These are phyloP conservation scores for Drosophila mauritiana DNA, from an alignment of 1,140 invertebrate genomes.

Conservation along the genomic window DNA sequence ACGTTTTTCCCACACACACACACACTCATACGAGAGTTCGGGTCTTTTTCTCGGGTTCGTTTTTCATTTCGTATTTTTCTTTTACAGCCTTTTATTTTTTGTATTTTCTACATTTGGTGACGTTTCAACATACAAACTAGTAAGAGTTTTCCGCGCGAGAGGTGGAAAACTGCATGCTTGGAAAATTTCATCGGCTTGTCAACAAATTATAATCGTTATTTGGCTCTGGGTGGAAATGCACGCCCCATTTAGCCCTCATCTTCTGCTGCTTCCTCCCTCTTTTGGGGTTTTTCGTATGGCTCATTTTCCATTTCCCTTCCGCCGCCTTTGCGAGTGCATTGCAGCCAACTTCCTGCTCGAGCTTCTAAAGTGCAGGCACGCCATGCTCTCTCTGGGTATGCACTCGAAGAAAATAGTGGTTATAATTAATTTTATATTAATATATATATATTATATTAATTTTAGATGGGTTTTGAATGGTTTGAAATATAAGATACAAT, in stretches of 20 bases:
- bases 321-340: constrained; percentile 45
- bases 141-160: constrained; percentile 24
- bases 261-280: not conserved
- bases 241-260: constrained; percentile 30
- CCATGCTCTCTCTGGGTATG: constrained; percentile 13
- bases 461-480: no score
- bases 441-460: no score
- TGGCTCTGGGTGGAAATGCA: constrained; percentile 26
- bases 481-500: no score
- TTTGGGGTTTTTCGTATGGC: constrained; percentile 13
- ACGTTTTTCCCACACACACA: constrained; percentile 58
- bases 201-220: constrained; percentile 49
- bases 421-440: no score
- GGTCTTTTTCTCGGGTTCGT: constrained; percentile 39
- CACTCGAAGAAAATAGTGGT: constrained; percentile 7
- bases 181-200: constrained; percentile 24
- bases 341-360: constrained; percentile 59
- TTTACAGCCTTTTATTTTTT: constrained; percentile 3
- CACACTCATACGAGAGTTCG: constrained; percentile 13
- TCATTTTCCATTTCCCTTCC: constrained; percentile 27
- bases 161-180: constrained; percentile 20
- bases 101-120: constrained; percentile 15
- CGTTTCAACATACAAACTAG: constrained; percentile 21
- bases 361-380: constrained; percentile 57
- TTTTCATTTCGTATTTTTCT: constrained; percentile 52